Conservation (phyloP, 2,113 vertebrate species). For the Ceuthmochares aereus region DNA sequence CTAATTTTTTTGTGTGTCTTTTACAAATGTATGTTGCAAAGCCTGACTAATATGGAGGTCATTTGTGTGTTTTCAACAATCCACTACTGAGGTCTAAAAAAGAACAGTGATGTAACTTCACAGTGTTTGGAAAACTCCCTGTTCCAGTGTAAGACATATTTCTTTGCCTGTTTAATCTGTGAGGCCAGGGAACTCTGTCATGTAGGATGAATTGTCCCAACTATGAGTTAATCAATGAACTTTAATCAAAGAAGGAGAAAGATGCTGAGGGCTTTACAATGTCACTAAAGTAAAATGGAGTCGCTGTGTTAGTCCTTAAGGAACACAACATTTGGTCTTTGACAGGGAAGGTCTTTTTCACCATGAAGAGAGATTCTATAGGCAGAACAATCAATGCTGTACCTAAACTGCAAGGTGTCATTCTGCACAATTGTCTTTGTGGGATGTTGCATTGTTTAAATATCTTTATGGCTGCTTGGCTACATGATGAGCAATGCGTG, state of each 20-base stretch:
- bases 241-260: background rate
- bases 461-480: accelerated
- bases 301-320: background rate
- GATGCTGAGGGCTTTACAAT: background rate
- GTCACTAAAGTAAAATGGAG: background rate
- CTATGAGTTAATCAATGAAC: background rate
- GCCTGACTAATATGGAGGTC: background rate
- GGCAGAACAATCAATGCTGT: background rate
- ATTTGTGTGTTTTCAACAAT: background rate
- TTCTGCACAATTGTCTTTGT: background rate
- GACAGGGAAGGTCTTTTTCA: background rate
- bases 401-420: background rate
- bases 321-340: background rate
- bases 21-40: accelerated
- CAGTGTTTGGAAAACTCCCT: background rate
- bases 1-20: background rate
- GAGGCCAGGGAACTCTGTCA: background rate
- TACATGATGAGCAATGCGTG: background rate
- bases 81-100: background rate
- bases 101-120: background rate
- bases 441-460: accelerated
- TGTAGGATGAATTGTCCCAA: accelerated
- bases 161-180: background rate
- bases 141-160: background rate
- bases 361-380: background rate